A percentile compares a stretch with the other conserved stretches of the same genome.
These are phyloP conservation scores for Lasioglossum figueresi DNA, from an alignment of 2,888 invertebrate species.

Conservation along the genomic window DNA sequence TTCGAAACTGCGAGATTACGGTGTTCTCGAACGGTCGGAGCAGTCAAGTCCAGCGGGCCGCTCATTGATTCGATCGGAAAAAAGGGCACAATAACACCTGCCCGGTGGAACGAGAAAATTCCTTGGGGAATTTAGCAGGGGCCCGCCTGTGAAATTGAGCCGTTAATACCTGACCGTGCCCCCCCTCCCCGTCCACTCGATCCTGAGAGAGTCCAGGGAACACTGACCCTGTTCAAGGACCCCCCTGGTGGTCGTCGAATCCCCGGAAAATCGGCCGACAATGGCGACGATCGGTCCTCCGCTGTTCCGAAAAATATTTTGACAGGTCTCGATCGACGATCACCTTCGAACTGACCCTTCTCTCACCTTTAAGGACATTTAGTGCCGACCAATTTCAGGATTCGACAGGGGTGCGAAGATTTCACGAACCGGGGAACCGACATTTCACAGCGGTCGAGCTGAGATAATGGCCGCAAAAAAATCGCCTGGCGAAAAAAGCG, in stretches of 20 bases:
- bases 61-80: slow-evolving; percentile 22
- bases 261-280: slow-evolving; percentile 65
- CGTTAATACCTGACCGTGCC: slow-evolving; percentile 77
- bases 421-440: slow-evolving; percentile 76
- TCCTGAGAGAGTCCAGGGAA: slow-evolving; percentile 55
- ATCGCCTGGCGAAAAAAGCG: slow-evolving; percentile 18
- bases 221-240: slow-evolving; percentile 64
- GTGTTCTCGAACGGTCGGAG: neutral
- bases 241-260: slow-evolving; percentile 67
- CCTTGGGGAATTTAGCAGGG: slow-evolving; percentile 46
- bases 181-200: slow-evolving; percentile 41
- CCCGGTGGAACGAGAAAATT: slow-evolving; percentile 50
- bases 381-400: slow-evolving; percentile 49
- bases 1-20: neutral
- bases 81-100: slow-evolving; percentile 64
- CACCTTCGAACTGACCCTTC: slow-evolving; percentile 1
- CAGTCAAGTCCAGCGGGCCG: neutral
- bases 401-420: slow-evolving; percentile 28
- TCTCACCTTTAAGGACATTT: slow-evolving; percentile 3
- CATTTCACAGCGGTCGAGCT: slow-evolving; percentile 79
- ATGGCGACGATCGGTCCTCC: slow-evolving; percentile 51
- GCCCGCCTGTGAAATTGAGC: slow-evolving; percentile 81
- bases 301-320: slow-evolving; percentile 73
- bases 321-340: slow-evolving; percentile 72
- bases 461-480: slow-evolving; percentile 70